Base-by-base conservation (phyloP, 2,113 vertebrate species). In the Turdus rufiventris region DNA sequence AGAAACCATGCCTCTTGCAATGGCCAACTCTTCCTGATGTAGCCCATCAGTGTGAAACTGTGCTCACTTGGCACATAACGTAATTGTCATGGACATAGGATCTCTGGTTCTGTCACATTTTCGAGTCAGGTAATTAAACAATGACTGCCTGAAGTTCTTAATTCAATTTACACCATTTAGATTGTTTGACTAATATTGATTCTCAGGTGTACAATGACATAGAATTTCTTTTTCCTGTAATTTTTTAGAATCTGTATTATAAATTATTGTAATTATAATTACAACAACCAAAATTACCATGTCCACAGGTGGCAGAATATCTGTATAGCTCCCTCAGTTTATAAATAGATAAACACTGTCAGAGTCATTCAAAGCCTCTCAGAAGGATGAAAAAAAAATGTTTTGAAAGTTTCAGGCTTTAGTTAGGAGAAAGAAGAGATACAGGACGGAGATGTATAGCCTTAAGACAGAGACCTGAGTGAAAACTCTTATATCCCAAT, bases 11-110 rank as follows among this genome's bases (percentile, higher is more conserved):
- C 5, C 6, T 81, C 28, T 54, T 73, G 26, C 6, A 91, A 11
- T 45, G 29, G 9, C 13, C 65, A 78, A 29, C 67, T 54, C 4
- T 5, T 17, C 4, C 20, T 38, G 43, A 26, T 5, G 31, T 1
- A 54, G 18, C 4, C 5, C 24, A 48, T 21, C 0, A 0, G 14
- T 26, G 13, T 10, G 23, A 68, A 67, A 12, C 15, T 36, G 5
- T 26, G 12, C 24, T 61, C 75, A 2, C 6, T 17, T 84, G 29
- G 3, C 53, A 57, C 6, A 42, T 6, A 58, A 13, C 8, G 50
- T 23, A 23, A n/a, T 12, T 36, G 7, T 47, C 18, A 45, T 5
- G 18, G 12, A 31, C 1, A 10, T 12, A 84, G 8, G 3, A 81
- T 17, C 8, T 56, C 5, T 34, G 5, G 1, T 54, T 74, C 23